phyloP scores from a whole-genome alignment of 2,113 vertebrate species.

The Naja naja region DNA sequence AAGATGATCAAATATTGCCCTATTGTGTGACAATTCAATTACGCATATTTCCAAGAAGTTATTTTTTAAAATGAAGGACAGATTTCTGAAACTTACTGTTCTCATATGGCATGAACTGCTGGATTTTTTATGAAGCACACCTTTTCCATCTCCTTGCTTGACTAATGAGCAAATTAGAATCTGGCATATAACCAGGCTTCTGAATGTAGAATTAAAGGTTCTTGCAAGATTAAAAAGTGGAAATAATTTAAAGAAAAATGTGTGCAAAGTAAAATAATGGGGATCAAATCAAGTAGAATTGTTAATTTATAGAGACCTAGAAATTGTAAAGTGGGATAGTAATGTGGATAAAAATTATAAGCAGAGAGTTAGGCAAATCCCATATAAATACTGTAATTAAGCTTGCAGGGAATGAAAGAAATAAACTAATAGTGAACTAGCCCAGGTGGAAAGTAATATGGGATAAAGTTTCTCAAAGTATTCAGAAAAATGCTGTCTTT shows the following conservation, averaged over 20 bases:
- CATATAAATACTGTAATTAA: neutral
- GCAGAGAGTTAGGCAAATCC: neutral
- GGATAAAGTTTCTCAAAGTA: neutral
- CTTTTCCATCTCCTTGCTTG: constrained; percentile 1
- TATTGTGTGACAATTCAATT: constrained; percentile 68
- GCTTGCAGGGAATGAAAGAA: neutral
- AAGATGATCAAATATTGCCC: constrained; percentile 61
- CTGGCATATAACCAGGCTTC: constrained; percentile 5
- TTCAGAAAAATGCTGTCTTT: neutral
- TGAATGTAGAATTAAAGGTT: constrained; percentile 4
- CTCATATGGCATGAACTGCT: constrained; percentile 26
- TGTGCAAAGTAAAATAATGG: neutral
- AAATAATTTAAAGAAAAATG: neutral
- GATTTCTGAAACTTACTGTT: constrained; percentile 51
- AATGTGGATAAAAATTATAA: neutral
- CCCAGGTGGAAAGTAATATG: neutral
- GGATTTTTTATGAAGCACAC: constrained; percentile 19
- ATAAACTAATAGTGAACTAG: neutral
- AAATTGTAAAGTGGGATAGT: neutral
- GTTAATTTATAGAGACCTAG: neutral
- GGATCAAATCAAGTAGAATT: neutral
- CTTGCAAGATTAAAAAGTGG: neutral
- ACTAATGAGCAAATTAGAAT: neutral
- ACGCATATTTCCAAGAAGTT: constrained; percentile 51
- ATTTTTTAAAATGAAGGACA: constrained; percentile 41